Evolutionary conservation across 2,797 vertebrate genomes (phyloP).

Genomic region (Netta rufina): DNA sequence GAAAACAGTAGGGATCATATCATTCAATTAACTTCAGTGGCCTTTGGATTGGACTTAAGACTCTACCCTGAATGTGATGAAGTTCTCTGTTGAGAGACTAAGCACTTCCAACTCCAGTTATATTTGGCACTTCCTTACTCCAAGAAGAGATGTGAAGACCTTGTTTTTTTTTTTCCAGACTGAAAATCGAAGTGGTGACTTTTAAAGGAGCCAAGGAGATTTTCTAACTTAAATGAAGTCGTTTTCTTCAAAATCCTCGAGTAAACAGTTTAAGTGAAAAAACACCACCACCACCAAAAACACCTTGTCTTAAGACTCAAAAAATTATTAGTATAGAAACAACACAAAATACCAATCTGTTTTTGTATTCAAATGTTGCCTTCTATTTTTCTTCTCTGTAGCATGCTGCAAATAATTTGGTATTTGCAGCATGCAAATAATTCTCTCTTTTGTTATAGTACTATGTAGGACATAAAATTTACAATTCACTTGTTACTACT

Average conservation of each 20-base stretch:
- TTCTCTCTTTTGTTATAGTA: neutral
- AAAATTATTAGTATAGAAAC: neutral
- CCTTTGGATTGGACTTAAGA: neutral
- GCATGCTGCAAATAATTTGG: neutral
- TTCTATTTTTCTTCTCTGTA: neutral
- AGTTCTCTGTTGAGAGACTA: neutral
- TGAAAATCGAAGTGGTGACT: neutral
- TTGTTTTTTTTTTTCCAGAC: neutral
- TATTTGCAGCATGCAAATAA: no score
- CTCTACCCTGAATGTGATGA: fast-evolving
- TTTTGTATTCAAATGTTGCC: neutral
- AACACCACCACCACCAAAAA: neutral
- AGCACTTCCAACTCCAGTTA: neutral
- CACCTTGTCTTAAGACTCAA: neutral
- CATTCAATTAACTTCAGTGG: neutral
- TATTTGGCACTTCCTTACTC: neutral
- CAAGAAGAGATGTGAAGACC: neutral
- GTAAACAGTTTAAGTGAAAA: neutral
- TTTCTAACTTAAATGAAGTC: neutral
- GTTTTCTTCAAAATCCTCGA: neutral
- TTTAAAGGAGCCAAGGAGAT: neutral
- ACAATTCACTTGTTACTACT: neutral
- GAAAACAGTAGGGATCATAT: neutral
- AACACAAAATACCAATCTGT: neutral
- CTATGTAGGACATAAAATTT: neutral